phyloP scores from a whole-genome alignment of 2,113 vertebrate genomes.

The Siphamia tubifer region DNA sequence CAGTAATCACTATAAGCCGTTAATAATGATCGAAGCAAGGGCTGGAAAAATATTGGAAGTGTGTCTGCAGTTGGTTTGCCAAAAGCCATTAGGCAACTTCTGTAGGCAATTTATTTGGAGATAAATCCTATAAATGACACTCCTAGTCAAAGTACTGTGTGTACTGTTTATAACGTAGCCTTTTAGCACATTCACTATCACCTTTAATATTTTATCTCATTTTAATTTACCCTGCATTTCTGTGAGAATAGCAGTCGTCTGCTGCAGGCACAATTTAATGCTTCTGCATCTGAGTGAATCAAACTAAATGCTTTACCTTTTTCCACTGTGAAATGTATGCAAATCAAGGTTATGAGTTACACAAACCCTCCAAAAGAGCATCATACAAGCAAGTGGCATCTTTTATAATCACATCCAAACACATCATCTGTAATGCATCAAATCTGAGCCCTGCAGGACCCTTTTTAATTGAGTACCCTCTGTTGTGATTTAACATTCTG shows the following conservation, averaged over 20 bases:
- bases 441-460: background rate
- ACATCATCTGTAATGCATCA: background rate
- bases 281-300: background rate
- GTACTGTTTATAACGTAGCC: too few relatives aligned
- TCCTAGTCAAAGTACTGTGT: background rate
- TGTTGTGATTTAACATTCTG: constrained; percentile 17
- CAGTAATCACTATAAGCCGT: constrained; percentile 24
- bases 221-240: background rate
- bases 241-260: too few relatives aligned
- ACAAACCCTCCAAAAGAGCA: background rate
- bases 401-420: background rate
- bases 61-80: background rate
- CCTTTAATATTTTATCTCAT: background rate
- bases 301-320: background rate
- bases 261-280: background rate
- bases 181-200: background rate
- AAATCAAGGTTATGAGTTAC: constrained; percentile 1
- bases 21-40: constrained; percentile 14
- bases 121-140: background rate
- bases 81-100: constrained; percentile 8
- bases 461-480: constrained; percentile 6
- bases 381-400: background rate
- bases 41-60: constrained; percentile 2
- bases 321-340: background rate
- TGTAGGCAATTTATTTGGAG: background rate